Percentiles rank a stretch among this genome's conserved stretches.
Evolutionary conservation across 2,888 invertebrate genomes (phyloP).

Genomic region (Drosophila testacea): DNA sequence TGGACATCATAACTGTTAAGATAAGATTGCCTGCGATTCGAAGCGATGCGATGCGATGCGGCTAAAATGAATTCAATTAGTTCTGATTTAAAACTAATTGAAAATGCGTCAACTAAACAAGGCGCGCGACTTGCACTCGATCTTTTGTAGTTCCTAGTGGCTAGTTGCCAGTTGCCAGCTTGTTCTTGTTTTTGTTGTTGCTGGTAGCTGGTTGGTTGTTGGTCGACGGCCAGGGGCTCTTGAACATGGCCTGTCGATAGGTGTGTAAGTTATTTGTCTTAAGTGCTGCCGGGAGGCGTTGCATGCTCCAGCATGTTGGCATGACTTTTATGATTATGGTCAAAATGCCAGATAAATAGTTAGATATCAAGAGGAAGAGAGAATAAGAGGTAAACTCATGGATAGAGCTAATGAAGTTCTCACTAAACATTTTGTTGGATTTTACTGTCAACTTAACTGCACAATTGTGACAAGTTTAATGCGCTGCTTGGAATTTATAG

Average conservation of each 20-base stretch:
- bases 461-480: slow-evolving; percentile 74
- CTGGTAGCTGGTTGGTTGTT: background rate
- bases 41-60: slow-evolving; percentile 22
- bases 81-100: slow-evolving; percentile 79
- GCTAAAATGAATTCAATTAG: slow-evolving; percentile 75
- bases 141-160: background rate
- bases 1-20: slow-evolving; percentile 74
- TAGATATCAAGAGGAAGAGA: background rate
- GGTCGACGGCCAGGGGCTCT: slow-evolving; percentile 17
- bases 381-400: background rate
- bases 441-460: slow-evolving; percentile 67
- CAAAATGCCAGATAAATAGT: slow-evolving; percentile 21
- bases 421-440: slow-evolving; percentile 39
- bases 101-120: slow-evolving; percentile 68
- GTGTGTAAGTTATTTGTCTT: slow-evolving; percentile 78
- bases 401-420: slow-evolving; percentile 65
- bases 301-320: slow-evolving; percentile 35
- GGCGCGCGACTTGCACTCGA: slow-evolving; percentile 11
- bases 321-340: slow-evolving; percentile 54
- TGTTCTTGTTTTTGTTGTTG: background rate
- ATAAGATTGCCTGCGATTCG: slow-evolving; percentile 65
- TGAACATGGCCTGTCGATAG: slow-evolving; percentile 60
- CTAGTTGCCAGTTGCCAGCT: background rate
- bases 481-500: slow-evolving; percentile 55
- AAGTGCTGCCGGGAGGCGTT: slow-evolving; percentile 72